phyloP scores from a whole-genome alignment of 2,797 vertebrate species.

The Caiman crocodilus region DNA sequence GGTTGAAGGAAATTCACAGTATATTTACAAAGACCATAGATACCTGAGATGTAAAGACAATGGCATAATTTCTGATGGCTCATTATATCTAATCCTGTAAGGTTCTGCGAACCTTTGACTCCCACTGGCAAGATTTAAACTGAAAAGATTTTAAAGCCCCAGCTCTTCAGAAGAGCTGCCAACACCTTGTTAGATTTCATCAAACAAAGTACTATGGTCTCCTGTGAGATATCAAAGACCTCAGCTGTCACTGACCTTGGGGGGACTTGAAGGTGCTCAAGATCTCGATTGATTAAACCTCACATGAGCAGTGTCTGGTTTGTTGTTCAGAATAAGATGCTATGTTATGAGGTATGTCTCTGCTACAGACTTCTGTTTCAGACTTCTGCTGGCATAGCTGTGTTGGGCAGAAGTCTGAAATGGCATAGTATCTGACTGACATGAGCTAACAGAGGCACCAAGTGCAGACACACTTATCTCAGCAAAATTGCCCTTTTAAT shows the following conservation, averaged over 20 bases:
- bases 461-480: neutral
- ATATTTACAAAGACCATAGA: neutral
- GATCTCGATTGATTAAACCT: neutral
- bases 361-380: neutral
- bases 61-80: constrained; percentile 9
- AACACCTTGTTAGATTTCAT: neutral
- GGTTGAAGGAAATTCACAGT: constrained; percentile 36
- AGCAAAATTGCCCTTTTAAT: neutral
- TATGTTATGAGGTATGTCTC: neutral
- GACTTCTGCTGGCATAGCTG: neutral
- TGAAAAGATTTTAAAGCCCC: neutral
- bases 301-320: neutral
- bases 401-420: neutral
- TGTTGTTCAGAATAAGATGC: neutral
- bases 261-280: neutral
- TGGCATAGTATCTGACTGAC: neutral
- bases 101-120: neutral
- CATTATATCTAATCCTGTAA: neutral
- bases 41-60: neutral
- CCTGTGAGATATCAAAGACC: too few relatives aligned
- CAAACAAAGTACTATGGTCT: too few relatives aligned
- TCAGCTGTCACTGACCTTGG: too few relatives aligned
- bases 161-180: neutral
- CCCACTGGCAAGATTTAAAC: neutral
- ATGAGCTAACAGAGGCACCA: neutral